Conservation (phyloP, 2,797 vertebrate species). For the Eidolon dupreanum region DNA sequence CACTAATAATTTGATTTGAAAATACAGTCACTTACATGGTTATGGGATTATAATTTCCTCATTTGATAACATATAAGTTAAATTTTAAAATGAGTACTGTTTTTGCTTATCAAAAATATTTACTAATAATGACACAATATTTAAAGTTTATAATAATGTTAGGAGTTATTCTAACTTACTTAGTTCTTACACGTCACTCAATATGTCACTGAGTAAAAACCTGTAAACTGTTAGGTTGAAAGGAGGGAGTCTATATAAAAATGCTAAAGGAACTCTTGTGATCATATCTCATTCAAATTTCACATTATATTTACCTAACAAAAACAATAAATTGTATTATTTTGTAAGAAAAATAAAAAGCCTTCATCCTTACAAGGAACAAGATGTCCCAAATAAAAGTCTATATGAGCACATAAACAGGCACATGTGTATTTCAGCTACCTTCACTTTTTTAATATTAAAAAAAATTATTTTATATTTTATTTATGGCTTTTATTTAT, state of each 20-base stretch:
- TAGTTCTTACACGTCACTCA: neutral
- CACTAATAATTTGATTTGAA: neutral
- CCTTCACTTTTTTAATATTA: neutral
- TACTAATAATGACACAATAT: neutral
- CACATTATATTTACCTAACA: neutral
- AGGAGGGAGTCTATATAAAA: neutral
- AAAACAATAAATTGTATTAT: neutral
- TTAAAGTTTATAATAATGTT: neutral
- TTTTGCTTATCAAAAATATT: neutral
- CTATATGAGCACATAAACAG: neutral
- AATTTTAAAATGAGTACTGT: neutral
- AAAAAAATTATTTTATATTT: neutral
- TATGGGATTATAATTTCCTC: neutral
- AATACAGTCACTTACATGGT: neutral
- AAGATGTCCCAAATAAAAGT: neutral
- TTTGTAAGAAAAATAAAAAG: neutral
- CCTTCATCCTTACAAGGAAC: neutral
- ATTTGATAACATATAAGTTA: neutral
- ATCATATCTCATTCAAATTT: conserved; percentile 27
- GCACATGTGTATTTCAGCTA: neutral
- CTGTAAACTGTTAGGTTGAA: neutral
- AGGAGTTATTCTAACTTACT: neutral
- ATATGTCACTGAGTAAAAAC: neutral
- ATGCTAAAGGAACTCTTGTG: neutral
- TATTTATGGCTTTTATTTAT: neutral